Percentiles rank a stretch among this genome's conserved stretches.
phyloP scores from a whole-genome alignment of 2,797 vertebrate genomes.

The Phyllotis vaccarum region DNA sequence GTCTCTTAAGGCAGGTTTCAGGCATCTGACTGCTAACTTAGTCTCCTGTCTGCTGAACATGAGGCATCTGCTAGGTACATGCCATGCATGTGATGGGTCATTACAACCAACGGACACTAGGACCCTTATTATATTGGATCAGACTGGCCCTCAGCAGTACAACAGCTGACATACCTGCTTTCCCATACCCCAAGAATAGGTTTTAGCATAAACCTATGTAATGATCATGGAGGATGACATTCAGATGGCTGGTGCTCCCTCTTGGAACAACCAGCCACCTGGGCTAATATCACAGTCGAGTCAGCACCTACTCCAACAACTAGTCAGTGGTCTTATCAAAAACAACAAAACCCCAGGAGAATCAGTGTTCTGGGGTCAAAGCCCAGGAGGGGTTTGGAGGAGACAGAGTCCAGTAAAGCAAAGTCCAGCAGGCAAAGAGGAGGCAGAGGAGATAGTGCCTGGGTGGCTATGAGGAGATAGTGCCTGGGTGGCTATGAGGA shows the following conservation, averaged over 20 bases:
- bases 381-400: background rate
- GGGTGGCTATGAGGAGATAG: background rate
- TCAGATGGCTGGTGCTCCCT: background rate
- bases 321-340: background rate
- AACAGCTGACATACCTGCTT: background rate
- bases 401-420: background rate
- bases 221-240: background rate
- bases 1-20: constrained; percentile 23
- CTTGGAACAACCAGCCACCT: background rate
- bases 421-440: background rate
- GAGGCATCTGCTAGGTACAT: background rate
- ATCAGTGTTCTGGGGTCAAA: background rate
- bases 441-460: background rate
- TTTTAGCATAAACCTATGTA: background rate
- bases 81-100: background rate
- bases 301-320: background rate
- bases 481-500: background rate
- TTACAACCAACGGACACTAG: background rate
- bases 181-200: background rate
- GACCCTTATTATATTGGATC: background rate
- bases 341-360: background rate
- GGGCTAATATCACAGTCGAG: background rate
- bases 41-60: constrained; percentile 32
- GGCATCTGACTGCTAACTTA: constrained; percentile 1
- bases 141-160: background rate